Evolutionary conservation across 1,140 invertebrate species (phyloP), one percentile per base, ranked within the genome.

Genomic region (Bacillus rossius): DNA sequence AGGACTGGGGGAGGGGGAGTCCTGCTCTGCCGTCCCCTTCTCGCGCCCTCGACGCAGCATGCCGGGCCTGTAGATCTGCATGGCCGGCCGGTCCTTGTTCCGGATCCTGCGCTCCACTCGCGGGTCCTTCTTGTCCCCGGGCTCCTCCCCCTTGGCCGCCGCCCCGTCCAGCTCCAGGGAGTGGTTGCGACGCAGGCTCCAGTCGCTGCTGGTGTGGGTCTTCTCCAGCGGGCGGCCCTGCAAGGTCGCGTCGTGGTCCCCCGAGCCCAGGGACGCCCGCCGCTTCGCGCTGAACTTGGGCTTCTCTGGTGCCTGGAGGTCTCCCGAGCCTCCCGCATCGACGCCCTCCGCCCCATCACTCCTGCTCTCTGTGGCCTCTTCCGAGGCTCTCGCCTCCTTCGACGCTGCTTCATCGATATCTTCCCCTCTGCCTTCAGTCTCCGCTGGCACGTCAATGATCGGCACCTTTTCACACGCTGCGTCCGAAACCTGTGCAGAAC

Each of bases 21-120:
- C 56, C 17, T 57, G 56, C 25, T 57, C 56, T 8, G 40, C 34
- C 16, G 53, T 16, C 23, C 25, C 34, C 25, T 82, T 83, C 63
- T 84, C 83, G 61, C 81, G 79, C 56, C 82, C 80, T 17, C 84
- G 65, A 16, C 83, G 76, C 59, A 85, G 82, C 85, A 87, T 87
- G 23, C 86, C 85, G 4, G 86, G 86, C 54, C 85, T 78, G 69
- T 88, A 88, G 59, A 88, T 86, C 58, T 84, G 82, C 62, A 87
- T 80, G 41, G 83, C 79, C 8, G 86, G 86, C 45, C 86, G 83
- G 70, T 88, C 85, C 83, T 86, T 85, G 68, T 85, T 86, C 65
- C 82, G 75, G 67, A 85, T 86, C 63, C 84, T 77, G 55, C 83
- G 76, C 66, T 84, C 83, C 19, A 78, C 66, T 29, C 83, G 75